phyloP scores from a whole-genome alignment of 92 coral and sea anemone species.

The Zoanthus sansibaricus region DNA sequence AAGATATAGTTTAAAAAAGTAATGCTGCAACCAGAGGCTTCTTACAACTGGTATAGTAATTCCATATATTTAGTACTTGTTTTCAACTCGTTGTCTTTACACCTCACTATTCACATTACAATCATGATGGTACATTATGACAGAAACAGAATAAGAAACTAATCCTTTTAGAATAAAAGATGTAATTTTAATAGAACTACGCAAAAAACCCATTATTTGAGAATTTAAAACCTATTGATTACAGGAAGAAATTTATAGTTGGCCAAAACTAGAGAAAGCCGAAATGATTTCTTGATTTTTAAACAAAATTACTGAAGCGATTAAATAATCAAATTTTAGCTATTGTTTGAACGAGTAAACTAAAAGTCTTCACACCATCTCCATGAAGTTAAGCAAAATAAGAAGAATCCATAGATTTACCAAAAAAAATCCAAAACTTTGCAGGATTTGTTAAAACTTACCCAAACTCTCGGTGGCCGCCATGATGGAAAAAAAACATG shows the following conservation, averaged over 20 bases:
- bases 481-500: conserved; percentile 41
- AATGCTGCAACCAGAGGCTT: too few relatives aligned
- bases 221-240: not conserved
- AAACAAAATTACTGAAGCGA: conserved; percentile 48
- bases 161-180: not conserved
- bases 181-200: not conserved
- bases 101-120: not conserved
- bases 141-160: not conserved
- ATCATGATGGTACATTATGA: not conserved
- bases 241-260: too few relatives aligned
- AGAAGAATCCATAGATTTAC: not conserved
- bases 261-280: not conserved
- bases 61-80: not conserved
- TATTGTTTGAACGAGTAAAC: not conserved
- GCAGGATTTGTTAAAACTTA: conserved; percentile 8
- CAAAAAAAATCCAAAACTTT: not conserved
- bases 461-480: conserved; percentile 35
- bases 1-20: too few relatives aligned
- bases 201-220: not conserved
- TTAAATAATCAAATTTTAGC: not conserved
- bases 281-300: conserved; percentile 1
- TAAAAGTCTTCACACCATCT: not conserved
- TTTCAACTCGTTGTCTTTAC: not conserved
- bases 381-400: not conserved
- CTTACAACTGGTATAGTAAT: not conserved